Base-by-base conservation (phyloP, 2,113 vertebrate genomes). In the Sorex fumeus region DNA sequence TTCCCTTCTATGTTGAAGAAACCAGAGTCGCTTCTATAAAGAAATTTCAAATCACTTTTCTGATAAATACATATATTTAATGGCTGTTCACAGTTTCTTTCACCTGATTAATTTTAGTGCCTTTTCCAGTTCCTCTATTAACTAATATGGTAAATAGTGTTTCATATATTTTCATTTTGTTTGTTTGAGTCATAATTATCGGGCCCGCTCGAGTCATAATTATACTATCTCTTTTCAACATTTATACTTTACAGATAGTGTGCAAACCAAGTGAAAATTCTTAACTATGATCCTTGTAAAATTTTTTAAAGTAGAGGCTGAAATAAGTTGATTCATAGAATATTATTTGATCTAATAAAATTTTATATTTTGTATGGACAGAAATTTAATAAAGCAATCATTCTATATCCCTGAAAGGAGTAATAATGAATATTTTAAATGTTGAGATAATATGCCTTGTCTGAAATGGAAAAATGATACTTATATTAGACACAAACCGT, bases 321-420 rank as follows among this genome's bases (percentile, higher is more conserved):
- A 87, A 27, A 89, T 7, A 89, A 92, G 57, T n/a, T 88, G n/a
- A 90, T 87, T 79, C 76, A 82, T 5, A 88, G 40, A 92, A 6
- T 50, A 9, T 70, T 82, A 21, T 85, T 87, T 82, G 53, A 85
- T 90, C 78, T 88, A 66, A 91, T 95, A 83, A 96, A 91, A 45
- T 13, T 84, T 90, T 70, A 36, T 6, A 57, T 94, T 90, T 93
- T 43, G 57, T 88, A 47, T 76, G 18, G 30, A 81, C 43, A 72
- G 76, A 45, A 50, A 88, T 93, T 85, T 91, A 32, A 91, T 86
- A 89, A 85, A 94, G 78, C 23, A 50, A 91, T 91, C 50, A 90
- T 81, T 88, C 89, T 80, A 69, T n/a, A 50, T 79, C 79, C 57
- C 36, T 67, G 23, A 40, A 53, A 71, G 23, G 66, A 76, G 12